Conservation (phyloP, 2,888 invertebrate species). For the Pocota personata region DNA sequence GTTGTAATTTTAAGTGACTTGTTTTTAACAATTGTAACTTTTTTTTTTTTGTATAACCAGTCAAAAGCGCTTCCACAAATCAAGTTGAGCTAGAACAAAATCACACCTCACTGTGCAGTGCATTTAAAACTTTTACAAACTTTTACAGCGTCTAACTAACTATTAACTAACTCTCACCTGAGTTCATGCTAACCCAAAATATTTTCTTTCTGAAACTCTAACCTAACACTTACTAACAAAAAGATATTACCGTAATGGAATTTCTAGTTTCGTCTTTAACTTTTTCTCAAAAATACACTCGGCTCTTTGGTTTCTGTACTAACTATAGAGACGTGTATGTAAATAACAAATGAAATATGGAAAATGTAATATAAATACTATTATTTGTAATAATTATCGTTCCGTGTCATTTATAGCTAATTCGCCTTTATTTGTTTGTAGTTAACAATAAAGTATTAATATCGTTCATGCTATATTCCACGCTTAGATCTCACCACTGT, state of each 20-base stretch:
- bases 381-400: conserved; percentile 30
- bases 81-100: neutral
- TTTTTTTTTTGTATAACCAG: neutral
- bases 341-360: conserved; percentile 18
- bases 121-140: no score
- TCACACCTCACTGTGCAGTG: neutral
- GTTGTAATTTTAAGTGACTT: neutral
- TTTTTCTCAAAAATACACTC: neutral
- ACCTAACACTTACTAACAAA: conserved; percentile 1
- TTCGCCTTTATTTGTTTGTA: conserved; percentile 60
- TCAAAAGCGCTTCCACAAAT: neutral
- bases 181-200: neutral
- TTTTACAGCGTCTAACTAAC: neutral
- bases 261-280: neutral
- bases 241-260: neutral
- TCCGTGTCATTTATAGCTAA: conserved; percentile 46
- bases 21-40: neutral
- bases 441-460: conserved; percentile 50
- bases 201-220: neutral
- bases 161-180: neutral
- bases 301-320: neutral
- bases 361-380: neutral
- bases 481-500: conserved; percentile 61
- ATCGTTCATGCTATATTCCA: conserved; percentile 54
- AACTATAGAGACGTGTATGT: neutral